Conservation (phyloP, 2,113 vertebrate species). For the Speoplatyrhinus poulsoni region DNA sequence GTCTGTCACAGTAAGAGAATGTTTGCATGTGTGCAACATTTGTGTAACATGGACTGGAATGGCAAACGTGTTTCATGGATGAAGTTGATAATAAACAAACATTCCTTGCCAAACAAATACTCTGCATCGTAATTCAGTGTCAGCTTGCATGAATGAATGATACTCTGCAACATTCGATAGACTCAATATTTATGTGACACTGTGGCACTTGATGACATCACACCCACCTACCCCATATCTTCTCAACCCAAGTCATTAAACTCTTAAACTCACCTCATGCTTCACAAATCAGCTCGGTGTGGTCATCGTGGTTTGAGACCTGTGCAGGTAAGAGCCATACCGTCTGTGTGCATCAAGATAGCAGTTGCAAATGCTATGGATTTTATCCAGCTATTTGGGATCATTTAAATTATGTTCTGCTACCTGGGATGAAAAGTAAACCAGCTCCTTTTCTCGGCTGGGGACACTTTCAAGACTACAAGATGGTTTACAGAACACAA, state of each 20-base stretch:
- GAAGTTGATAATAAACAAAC: slow-evolving; percentile 63
- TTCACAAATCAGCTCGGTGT: slow-evolving; percentile 61
- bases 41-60: slow-evolving; percentile 35
- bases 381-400: no score
- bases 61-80: slow-evolving; percentile 25
- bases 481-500: slow-evolving; percentile 14
- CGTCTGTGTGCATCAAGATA: slow-evolving; percentile 20
- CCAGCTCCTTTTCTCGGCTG: background rate
- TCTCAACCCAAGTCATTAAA: slow-evolving; percentile 41
- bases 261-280: slow-evolving; percentile 54
- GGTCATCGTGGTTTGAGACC: slow-evolving; percentile 58
- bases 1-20: slow-evolving; percentile 43
- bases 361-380: slow-evolving; percentile 43
- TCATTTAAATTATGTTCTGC: no score
- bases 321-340: slow-evolving; percentile 69
- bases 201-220: background rate
- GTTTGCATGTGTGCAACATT: slow-evolving; percentile 49
- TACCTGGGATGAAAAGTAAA: background rate
- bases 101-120: slow-evolving; percentile 43
- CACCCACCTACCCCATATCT: background rate
- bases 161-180: slow-evolving; percentile 7
- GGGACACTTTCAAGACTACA: background rate
- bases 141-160: slow-evolving; percentile 39
- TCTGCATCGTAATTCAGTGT: slow-evolving; percentile 63
- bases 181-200: background rate